Percentiles rank a stretch among this genome's conserved stretches.
phyloP scores from a whole-genome alignment of 2,113 vertebrate species.

The western clawed frog (Xenopus tropicalis) region DNA sequence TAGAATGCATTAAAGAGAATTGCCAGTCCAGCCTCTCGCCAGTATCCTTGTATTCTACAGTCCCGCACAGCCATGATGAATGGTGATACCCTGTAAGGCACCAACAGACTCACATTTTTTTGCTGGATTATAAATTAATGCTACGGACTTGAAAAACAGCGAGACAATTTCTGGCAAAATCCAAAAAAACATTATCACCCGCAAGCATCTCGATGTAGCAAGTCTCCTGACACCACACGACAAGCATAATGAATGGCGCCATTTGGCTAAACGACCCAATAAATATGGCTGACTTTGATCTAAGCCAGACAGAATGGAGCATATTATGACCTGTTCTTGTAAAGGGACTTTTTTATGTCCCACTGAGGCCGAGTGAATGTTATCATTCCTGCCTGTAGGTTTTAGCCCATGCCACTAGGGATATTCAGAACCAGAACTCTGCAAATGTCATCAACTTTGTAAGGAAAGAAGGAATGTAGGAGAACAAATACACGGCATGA shows the following conservation, averaged over 20 bases:
- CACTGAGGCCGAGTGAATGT: not conserved
- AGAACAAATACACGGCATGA: too few species aligned
- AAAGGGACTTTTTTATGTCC: conserved; percentile 21
- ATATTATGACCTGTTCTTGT: not conserved
- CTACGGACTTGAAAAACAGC: conserved; percentile 1
- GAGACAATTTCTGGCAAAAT: conserved; percentile 3
- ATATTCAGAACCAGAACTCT: conserved; percentile 11
- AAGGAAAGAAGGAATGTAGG: not conserved
- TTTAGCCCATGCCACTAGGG: conserved; percentile 21
- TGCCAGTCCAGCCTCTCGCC: too few species aligned
- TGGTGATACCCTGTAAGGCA: conserved; percentile 20
- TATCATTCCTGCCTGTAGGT: not conserved
- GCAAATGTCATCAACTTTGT: not conserved
- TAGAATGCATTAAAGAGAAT: too few species aligned
- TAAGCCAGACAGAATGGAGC: not conserved
- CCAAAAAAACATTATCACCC: conserved; percentile 17
- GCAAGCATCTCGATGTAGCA: not conserved
- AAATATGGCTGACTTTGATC: conserved; percentile 1
- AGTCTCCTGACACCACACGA: not conserved
- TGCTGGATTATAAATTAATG: conserved; percentile 15
- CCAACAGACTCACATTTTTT: not conserved
- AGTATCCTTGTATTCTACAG: conserved; percentile 18
- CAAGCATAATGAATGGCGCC: not conserved
- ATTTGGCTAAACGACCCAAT: not conserved
- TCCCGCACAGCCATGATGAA: conserved; percentile 11